Base-by-base conservation (phyloP, 2,888 invertebrate genomes). In the Hermaeophaga mercurialis region DNA sequence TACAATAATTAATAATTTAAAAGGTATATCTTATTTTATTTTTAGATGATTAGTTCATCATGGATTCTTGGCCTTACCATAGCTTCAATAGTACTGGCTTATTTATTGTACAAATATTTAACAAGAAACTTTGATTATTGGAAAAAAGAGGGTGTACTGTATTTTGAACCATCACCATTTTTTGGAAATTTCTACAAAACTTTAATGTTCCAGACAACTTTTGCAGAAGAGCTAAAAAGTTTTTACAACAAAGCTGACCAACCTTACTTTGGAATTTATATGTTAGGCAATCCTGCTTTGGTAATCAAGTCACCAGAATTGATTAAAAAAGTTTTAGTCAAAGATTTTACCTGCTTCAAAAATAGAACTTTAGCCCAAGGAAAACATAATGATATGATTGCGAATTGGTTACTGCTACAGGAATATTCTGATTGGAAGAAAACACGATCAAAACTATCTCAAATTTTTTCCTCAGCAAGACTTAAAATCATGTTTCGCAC, bases 401-500 rank as follows among this genome's bases (percentile, higher is more conserved):
- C 77, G 62, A 74, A 74, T 43, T 75, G 76, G 67, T 59, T 81
- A 26, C 72, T 82, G 56, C 73, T 78, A 1, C 62, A 79, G 46
- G 78, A 77, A 53, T 80, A 80, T 52, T 78, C 79, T 0, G 76
- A 78, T 1, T 85, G 84, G 85, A 82, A 79, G 64, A 73, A 72
- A 33, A 67, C 82, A 12, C 73, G 85, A 17, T 66, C 76, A 0
- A 81, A 81, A 59, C 69, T 83, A 28, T 79, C 81, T 0, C 83
- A 83, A 1, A 79, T 81, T 0, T 80, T 84, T 65, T 81, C 83
- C 1, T 77, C 80, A 1, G 81, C 80, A 9, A 84, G 83, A 68
- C 71, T 85, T 53, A 82, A 79, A 66, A 71, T 69, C 34, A 82
- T 84, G 82, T 76, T 80, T 18, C 75, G 9, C 24, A 12, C 28